Evolutionary conservation across 2,797 vertebrate species (phyloP), one percentile per base, ranked within the genome.

Genomic region (Rhinophrynus dorsalis): DNA sequence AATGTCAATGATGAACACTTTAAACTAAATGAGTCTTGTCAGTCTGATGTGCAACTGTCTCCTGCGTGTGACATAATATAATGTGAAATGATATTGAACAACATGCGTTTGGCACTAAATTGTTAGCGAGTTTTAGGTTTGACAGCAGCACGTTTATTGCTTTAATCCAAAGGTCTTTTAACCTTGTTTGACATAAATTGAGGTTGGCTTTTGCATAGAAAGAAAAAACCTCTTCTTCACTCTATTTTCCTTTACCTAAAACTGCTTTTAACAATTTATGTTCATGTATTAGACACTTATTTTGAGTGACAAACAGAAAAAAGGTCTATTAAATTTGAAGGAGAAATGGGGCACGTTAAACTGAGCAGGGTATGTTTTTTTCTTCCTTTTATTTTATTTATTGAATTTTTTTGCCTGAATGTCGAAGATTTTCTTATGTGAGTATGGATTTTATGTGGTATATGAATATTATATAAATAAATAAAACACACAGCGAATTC

Each of bases 71-170:
- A 96, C 93, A 91, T 92, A 91, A 95, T 92, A 88, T 94, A 95
- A 98, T 96, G 90, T 91, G 94, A 96, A 94, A 95, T 94, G 95
- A 98, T 98, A 94, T 93, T 85, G 91, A 95, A 96, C 94, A 95
- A 94, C 92, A 88, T 81, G 92, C 88, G 84, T 90, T 92, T 93
- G 92, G 92, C 92, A 92, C 92, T 95, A 92, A 93, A 94, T 95
- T 95, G 94, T 95, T 95, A 94, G 95, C 81, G 87, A 91, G 85
- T 93, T 93, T 90, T 88, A 92, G 90, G 89, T 89, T 92, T 95
- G 96, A 98, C 95, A 97, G 94, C 92, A 86, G 91, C 90, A 93
- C 94, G 90, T 97, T 97, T 96, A 95, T 91, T 94, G 92, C 94
- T 95, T 94, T 96, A 97, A 96, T 98, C 91, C 92, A 91, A 91